These are phyloP conservation scores for Phocides pigmalion DNA, from an alignment of 1,140 invertebrate species.

Conservation along the genomic window DNA sequence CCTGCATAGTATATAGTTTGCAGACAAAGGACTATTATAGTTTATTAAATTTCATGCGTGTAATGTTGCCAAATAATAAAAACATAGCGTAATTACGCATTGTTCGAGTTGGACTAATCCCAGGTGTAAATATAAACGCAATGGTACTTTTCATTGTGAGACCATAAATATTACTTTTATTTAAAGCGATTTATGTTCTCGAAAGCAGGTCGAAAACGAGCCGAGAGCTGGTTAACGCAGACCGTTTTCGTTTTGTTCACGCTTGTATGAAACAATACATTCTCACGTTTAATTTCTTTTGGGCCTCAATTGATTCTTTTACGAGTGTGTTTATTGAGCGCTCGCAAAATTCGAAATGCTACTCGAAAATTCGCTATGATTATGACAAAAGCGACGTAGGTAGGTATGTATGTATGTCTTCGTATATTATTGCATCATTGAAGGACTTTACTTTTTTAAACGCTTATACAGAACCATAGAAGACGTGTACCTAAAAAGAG, in stretches of 20 bases:
- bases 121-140: constrained; percentile 46
- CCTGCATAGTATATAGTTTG: too few species aligned
- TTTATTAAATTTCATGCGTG: constrained; percentile 22
- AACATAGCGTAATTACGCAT: constrained; percentile 40
- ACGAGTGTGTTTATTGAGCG: constrained; percentile 81
- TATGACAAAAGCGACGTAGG: constrained; percentile 3
- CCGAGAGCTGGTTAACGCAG: constrained; percentile 74
- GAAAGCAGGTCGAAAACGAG: constrained; percentile 78
- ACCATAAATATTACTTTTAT: constrained; percentile 71
- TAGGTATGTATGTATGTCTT: too few species aligned
- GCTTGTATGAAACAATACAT: constrained; percentile 80
- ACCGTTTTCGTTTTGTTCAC: constrained; percentile 74
- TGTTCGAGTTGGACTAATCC: constrained; percentile 41
- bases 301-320: constrained; percentile 79
- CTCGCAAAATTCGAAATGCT: constrained; percentile 71
- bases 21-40: constrained; percentile 21
- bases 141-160: constrained; percentile 57
- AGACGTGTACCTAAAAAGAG: too few species aligned
- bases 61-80: constrained; percentile 30
- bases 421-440: too few species aligned
- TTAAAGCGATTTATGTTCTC: constrained; percentile 71
- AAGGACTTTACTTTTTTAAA: too few species aligned
- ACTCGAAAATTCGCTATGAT: constrained; percentile 59
- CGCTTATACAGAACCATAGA: too few species aligned
- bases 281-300: constrained; percentile 83